Base-by-base conservation (phyloP, 35 echinoderm and acorn worm species). In the Hemicentrotus pulcherrimus region DNA sequence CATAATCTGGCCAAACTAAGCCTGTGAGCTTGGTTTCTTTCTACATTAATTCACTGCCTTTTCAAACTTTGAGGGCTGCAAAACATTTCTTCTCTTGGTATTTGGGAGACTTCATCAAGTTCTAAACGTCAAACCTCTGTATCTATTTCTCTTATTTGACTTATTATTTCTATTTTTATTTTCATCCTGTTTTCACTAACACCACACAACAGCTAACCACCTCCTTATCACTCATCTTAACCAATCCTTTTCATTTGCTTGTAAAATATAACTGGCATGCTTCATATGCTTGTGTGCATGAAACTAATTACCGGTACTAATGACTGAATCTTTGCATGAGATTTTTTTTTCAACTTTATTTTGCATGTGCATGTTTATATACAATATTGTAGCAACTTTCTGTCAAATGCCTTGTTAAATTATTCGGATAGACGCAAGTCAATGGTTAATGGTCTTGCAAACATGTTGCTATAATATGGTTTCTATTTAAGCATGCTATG, bases 301-400 rank as follows among this genome's bases (percentile, higher is more conserved):
- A 8, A 28, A 78, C n/a, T 78, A 28, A 28, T 78, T 4, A 2
- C 8, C 50, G 8, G 14, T 55, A 70, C 18, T n/a, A 78, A n/a
- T 78, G 50, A 11, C 11, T 55, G 9, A 41, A 55, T 55, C 50
- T 12, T 55, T 13, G 50, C 9, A 28, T 78, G 65, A 24, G 5
- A 10, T 78, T 15, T 1, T n/a, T 22, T 78, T 22, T 28, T 78
- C 5, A 28, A n/a, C 19, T n/a, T 78, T 55, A 6, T 0, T 78
- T 78, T 78, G 65, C 65, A 78, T 78, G 65, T 78, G 65, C 65
- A 78, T 78, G 65, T 78, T 78, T n/a, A 78, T 6, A n/a, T 78
- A 78, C 7, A 78, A 59, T 28, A 78, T 78, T 55, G 15, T 14
- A 14, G 50, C 12, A 55, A 10, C 50, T 55, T 50, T 50, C 48